Evolutionary conservation across 1,140 invertebrate genomes (phyloP).

Genomic region (Chironomus tepperi): DNA sequence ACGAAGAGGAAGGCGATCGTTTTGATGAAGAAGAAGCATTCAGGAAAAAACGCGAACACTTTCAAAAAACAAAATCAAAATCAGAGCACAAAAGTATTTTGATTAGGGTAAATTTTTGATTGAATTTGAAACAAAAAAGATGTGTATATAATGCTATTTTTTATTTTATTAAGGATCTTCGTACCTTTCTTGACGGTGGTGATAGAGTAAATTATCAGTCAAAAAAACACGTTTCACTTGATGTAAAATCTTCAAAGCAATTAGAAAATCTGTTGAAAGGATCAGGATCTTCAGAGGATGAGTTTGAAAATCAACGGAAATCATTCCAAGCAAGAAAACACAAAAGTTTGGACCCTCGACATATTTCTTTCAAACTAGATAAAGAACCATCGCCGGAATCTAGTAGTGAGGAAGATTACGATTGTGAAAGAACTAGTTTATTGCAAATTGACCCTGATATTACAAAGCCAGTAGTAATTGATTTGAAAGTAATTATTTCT

Average conservation of each 20-base stretch:
- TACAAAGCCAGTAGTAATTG: conserved; percentile 39
- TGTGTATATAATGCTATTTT: too few species aligned
- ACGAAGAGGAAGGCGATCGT: conserved; percentile 28
- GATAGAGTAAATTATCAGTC: conserved; percentile 38
- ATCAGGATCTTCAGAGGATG: conserved; percentile 36
- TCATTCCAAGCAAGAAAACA: conserved; percentile 39
- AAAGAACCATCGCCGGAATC: conserved; percentile 35
- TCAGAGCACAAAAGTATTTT: conserved; percentile 40
- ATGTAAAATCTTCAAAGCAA: conserved; percentile 35
- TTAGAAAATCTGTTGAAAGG: conserved; percentile 37
- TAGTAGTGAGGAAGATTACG: conserved; percentile 34
- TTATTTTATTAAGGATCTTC: conserved; percentile 34
- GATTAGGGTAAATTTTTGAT: conserved; percentile 32
- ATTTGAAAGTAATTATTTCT: conserved; percentile 27
- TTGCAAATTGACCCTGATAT: conserved; percentile 36
- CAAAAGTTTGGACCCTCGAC: conserved; percentile 37
- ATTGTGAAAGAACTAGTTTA: conserved; percentile 36
- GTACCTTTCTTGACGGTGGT: conserved; percentile 35
- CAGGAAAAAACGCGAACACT: conserved; percentile 35
- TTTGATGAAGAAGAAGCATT: conserved; percentile 39
- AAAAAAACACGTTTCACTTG: conserved; percentile 39
- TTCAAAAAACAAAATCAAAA: conserved; percentile 38
- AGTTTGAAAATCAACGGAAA: conserved; percentile 36
- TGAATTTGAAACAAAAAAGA: too few species aligned
- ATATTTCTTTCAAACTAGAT: conserved; percentile 37